Percentiles rank a stretch among this genome's conserved stretches.
phyloP scores from a whole-genome alignment of 2,888 invertebrate species.

The Netelia fuscicornis region DNA sequence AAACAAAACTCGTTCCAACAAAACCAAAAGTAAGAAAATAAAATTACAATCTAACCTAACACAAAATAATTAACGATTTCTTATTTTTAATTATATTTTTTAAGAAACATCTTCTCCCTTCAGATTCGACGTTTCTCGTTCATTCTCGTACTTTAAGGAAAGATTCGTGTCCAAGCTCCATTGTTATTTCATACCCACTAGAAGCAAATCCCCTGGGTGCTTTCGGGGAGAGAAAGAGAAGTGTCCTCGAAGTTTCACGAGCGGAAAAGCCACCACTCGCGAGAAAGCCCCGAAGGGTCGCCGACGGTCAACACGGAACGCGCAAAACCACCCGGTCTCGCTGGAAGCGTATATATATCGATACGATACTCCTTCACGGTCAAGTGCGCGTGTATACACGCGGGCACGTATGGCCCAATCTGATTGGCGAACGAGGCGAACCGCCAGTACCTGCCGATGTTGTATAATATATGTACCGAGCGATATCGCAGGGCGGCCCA shows the following conservation, averaged over 20 bases:
- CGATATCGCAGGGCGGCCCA: background rate
- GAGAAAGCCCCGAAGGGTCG: conserved; percentile 41
- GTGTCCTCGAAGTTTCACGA: conserved; percentile 31
- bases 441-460: conserved; percentile 25
- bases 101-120: background rate
- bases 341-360: background rate
- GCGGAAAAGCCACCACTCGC: conserved; percentile 7
- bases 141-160: background rate
- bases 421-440: conserved; percentile 50
- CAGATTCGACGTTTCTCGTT: background rate
- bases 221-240: background rate
- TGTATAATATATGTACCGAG: conserved; percentile 46
- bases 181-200: conserved; percentile 1
- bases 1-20: background rate
- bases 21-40: background rate
- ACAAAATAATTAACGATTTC: background rate
- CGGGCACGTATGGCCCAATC: conserved; percentile 35
- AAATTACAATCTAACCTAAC: background rate
- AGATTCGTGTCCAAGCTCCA: conserved; percentile 9
- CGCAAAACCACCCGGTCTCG: too few relatives aligned
- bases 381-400: conserved; percentile 28
- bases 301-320: conserved; percentile 38
- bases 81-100: background rate
- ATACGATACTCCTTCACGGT: conserved; percentile 49
- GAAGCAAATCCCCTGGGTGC: conserved; percentile 10